Evolutionary conservation across 2,113 vertebrate genomes (phyloP).

Genomic region (Chaetura pelagica): DNA sequence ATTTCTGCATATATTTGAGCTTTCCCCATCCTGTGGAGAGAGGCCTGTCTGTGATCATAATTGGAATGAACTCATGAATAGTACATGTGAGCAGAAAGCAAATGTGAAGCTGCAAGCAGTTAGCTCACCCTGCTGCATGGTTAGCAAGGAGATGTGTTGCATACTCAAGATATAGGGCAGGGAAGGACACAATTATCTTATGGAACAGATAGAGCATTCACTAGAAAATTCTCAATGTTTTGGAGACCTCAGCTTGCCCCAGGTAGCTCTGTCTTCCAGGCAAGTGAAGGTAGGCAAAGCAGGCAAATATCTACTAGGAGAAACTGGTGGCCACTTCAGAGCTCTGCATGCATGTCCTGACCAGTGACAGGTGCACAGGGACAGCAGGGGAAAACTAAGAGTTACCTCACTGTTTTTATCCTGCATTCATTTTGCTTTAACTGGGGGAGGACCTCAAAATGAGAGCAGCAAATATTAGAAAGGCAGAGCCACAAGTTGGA

Average conservation of each 20-base stretch:
- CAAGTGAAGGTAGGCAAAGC: background rate
- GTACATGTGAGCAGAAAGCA: constrained; percentile 38
- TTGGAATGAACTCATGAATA: constrained; percentile 15
- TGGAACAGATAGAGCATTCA: background rate
- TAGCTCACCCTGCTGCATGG: background rate
- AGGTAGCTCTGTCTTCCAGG: background rate
- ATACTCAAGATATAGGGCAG: constrained; percentile 16
- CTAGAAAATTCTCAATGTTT: background rate
- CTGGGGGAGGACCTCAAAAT: background rate
- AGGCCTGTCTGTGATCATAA: constrained; percentile 24
- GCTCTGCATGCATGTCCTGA: background rate
- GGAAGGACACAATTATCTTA: background rate
- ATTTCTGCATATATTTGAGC: background rate
- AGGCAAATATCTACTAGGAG: background rate
- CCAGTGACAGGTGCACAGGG: background rate
- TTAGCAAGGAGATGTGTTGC: background rate
- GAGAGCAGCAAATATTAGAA: background rate
- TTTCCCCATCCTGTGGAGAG: background rate
- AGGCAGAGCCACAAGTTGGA: background rate
- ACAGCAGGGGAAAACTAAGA: background rate
- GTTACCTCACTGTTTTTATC: background rate
- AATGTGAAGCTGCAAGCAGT: background rate
- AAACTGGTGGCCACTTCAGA: background rate
- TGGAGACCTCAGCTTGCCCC: background rate
- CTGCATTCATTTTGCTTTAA: background rate